phyloP scores from a whole-genome alignment of 2,888 invertebrate species.

The Linyphia triangularis region DNA sequence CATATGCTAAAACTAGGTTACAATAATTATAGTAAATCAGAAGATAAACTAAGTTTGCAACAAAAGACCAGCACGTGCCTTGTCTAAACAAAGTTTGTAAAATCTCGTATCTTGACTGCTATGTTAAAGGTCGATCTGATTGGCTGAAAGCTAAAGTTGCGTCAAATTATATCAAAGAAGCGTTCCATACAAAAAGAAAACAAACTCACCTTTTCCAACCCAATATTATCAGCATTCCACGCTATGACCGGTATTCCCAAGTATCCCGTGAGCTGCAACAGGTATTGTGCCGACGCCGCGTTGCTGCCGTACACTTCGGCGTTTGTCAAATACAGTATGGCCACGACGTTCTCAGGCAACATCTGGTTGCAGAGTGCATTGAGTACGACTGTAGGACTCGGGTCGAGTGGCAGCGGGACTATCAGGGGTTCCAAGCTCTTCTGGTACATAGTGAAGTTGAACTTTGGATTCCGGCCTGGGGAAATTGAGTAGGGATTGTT shows the following conservation, averaged over 20 bases:
- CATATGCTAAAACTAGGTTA: too few species aligned
- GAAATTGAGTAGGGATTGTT: not conserved
- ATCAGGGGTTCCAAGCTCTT: slow-evolving; percentile 68
- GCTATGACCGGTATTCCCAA: slow-evolving; percentile 97
- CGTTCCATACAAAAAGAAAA: not conserved
- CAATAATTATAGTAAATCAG: too few species aligned
- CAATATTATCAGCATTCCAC: slow-evolving; percentile 98
- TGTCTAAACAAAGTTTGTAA: too few species aligned
- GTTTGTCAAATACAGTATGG: slow-evolving; percentile 95
- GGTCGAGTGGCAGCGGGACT: slow-evolving; percentile 81
- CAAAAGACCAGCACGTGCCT: too few species aligned
- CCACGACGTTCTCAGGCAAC: slow-evolving; percentile 77
- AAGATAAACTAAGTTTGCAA: too few species aligned
- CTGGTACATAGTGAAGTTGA: slow-evolving; percentile 73
- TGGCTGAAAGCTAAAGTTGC: too few species aligned
- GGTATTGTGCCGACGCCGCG: slow-evolving; percentile 95
- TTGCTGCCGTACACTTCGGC: slow-evolving; percentile 94
- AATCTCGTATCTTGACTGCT: too few species aligned
- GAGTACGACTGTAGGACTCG: slow-evolving; percentile 78
- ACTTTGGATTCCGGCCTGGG: slow-evolving; percentile 67
- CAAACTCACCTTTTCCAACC: slow-evolving; percentile 84
- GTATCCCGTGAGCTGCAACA: slow-evolving; percentile 94
- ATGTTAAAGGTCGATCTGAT: too few species aligned
- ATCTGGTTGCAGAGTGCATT: slow-evolving; percentile 78
- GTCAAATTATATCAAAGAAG: too few species aligned